Base-by-base conservation (phyloP, 2,113 vertebrate genomes). In the Corythaeola cristata region DNA sequence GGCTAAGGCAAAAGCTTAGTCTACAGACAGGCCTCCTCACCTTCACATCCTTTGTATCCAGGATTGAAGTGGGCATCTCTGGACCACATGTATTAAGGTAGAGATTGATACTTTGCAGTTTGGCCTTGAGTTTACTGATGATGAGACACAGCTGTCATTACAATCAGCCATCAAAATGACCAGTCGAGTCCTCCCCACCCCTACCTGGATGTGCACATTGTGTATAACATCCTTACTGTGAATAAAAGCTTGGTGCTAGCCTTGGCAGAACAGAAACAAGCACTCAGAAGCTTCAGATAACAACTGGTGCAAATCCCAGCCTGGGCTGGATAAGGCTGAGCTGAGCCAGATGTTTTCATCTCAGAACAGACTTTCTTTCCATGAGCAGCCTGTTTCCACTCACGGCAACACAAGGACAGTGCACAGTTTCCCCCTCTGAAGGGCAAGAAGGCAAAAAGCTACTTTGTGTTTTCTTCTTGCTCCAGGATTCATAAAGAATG, bases 341-440 rank as follows among this genome's bases (percentile, higher is more conserved):
- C 67, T 55, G 91, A 94, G 85, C 55, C 88, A 77, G 55, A 47
- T 66, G 87, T 86, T 77, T 93, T 91, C 39, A 72, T 68, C 81
- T 66, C 67, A 33, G 69, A 90, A 82, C 60, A 67, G 73, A 64
- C 39, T 88, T 82, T 90, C 82, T 86, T 89, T 94, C 85, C 59
- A 56, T 27, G n/a, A 67, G 58, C 79, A 83, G 94, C 62, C 93
- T 76, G 80, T 85, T 93, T 93, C 91, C 92, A 96, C 75, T 96
- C 53, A 94, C 41, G 72, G 91, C 55, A 77, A 52, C 63, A 88
- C 45, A 66, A n/a, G 55, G 74, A 76, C 78, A 69, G 58, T 27
- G 82, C 75, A 62, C 18, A 52, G 35, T 88, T 93, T 89, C 60
- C 85, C 69, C 75, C 47, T 85, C 71, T 74, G 85, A 87, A 81